Percentiles rank a stretch among this genome's conserved stretches.
phyloP scores from a whole-genome alignment of 2,888 invertebrate genomes.

The Alsophila aescularia region DNA sequence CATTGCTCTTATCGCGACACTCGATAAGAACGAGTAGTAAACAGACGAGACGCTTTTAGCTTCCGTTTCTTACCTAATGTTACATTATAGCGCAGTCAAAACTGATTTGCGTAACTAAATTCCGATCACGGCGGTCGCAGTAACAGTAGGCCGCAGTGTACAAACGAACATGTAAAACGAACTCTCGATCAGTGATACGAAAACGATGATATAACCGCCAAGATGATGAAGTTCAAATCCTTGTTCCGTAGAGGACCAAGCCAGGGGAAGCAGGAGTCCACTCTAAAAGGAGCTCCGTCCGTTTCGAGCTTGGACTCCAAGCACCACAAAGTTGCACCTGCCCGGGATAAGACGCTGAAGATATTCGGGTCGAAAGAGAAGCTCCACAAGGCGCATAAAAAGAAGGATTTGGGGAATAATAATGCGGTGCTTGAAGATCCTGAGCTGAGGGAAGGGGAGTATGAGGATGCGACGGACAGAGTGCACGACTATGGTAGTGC shows the following conservation, averaged over 20 bases:
- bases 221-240: conserved; percentile 96
- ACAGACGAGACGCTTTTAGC: conserved; percentile 28
- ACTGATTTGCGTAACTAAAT: conserved; percentile 40
- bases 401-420: conserved; percentile 77
- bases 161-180: conserved; percentile 51
- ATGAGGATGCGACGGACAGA: conserved; percentile 66
- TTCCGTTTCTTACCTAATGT: conserved; percentile 7
- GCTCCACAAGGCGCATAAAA: conserved; percentile 77
- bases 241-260: conserved; percentile 95
- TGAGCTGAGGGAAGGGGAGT: conserved; percentile 69
- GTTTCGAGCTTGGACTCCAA: conserved; percentile 87
- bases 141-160: conserved; percentile 29
- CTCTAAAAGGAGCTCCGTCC: conserved; percentile 86
- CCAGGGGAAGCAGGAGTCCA: conserved; percentile 80
- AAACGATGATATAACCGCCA: conserved; percentile 72
- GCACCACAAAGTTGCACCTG: conserved; percentile 81
- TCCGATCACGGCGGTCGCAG: conserved; percentile 45
- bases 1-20: conserved; percentile 33
- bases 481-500: conserved; percentile 73
- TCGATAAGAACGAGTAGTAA: conserved; percentile 28
- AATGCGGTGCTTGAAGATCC: conserved; percentile 81
- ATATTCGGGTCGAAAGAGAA: conserved; percentile 83
- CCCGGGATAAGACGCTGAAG: conserved; percentile 76
- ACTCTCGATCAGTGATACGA: conserved; percentile 73
- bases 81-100: conserved; percentile 3